phyloP scores from a whole-genome alignment of 2,888 invertebrate species.

The Chalcis sispes region DNA sequence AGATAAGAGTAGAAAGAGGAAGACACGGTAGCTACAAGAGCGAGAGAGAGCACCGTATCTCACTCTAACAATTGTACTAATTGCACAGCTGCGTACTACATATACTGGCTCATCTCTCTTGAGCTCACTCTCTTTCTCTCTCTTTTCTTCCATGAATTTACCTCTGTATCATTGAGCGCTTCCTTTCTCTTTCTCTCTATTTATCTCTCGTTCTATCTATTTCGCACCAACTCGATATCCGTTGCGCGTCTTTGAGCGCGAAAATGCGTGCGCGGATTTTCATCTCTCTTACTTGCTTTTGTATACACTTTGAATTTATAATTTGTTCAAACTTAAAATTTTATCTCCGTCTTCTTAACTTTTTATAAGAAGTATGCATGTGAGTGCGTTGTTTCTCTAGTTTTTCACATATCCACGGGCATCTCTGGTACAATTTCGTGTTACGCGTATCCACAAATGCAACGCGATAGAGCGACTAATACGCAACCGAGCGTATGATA shows the following conservation, averaged over 20 bases:
- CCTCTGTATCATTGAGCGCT: background rate
- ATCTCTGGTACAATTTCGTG: too few species aligned
- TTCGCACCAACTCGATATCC: too few species aligned
- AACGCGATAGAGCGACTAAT: too few species aligned
- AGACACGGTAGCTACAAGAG: background rate
- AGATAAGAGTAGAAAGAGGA: background rate
- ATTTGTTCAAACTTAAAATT: too few species aligned
- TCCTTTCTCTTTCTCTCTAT: background rate
- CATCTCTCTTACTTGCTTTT: too few species aligned
- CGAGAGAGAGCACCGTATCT: slow-evolving; percentile 49
- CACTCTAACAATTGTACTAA: slow-evolving; percentile 67
- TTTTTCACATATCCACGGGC: too few species aligned
- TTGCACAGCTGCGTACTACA: slow-evolving; percentile 63
- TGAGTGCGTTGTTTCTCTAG: too few species aligned
- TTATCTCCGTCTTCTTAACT: too few species aligned
- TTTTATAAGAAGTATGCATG: too few species aligned
- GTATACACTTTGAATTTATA: background rate
- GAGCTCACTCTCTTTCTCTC: background rate
- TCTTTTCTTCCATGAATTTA: background rate
- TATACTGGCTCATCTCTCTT: slow-evolving; percentile 34
- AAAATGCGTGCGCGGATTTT: slow-evolving; percentile 8
- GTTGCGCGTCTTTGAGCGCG: background rate
- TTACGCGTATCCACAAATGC: too few species aligned
- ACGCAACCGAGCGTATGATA: too few species aligned
- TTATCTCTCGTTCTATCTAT: too few species aligned